Evolutionary conservation across 1,140 invertebrate species (phyloP), one percentile per base, ranked within the genome.

Genomic region (Helicoverpa zea): DNA sequence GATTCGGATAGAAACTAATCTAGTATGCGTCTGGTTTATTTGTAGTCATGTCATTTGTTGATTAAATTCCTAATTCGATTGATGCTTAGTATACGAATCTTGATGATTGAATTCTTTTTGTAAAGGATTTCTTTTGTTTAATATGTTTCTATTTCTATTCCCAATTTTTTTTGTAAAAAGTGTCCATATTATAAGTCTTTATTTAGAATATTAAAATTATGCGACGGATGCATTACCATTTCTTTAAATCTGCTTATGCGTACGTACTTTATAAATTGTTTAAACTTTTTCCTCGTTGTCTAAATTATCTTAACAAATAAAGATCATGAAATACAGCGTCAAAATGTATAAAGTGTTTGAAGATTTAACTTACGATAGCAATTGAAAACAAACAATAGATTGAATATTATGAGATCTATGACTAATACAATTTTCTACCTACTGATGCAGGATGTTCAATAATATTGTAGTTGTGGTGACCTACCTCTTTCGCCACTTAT

Each of bases 51-150:
- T 49, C 43, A 49, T 66, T 66, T 18, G 63, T 35, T 66, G 30
- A 66, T 66, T 66, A n/a, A 66, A 66, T 66, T 66, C n/a, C 16
- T 66, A 43, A 66, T 64, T 35, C 61, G 61, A n/a, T 64, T 14
- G 14, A 35, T 35, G 7, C 3, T 43, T n/a, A 43, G 61, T 30
- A 64, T 64, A 64, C 61, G 18, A 68, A 68, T 68, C 64, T 23
- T 16, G 12, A 35, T 64, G 23, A 23, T 23, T 23, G 5, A 16
- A 0, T 18, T 54, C 52, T 49, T 43, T 52, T 70, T 51, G 3
- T 51, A 10, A 70, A 9, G 49, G 3, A 11, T 11, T 29, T 7
- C 29, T 49, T 49, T 23, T 29, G 7, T 43, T 72, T 18, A 54
- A 72, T 49, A 43, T 43, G 4, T 43, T 43, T 43, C 7, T 43